These are phyloP conservation scores for Chondrosia reniformis DNA, from an alignment of 37 sponge, comb jelly and placozoan genomes.

Conservation along the genomic window DNA sequence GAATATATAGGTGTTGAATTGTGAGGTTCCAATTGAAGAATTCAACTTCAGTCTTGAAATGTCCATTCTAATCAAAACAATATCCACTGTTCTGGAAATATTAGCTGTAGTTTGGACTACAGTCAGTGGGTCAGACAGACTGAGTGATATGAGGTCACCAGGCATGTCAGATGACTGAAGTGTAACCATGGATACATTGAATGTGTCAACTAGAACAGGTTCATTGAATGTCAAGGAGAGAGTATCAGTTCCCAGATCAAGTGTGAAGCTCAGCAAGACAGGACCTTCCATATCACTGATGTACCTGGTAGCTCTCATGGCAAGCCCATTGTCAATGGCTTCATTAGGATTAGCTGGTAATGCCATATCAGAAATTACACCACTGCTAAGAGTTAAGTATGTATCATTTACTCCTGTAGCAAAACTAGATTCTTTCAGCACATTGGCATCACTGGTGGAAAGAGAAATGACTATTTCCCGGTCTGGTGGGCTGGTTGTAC, in stretches of 20 bases:
- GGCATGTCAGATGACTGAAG: constrained; percentile 26
- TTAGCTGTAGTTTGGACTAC: constrained; percentile 1
- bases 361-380: constrained; percentile 66
- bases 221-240: constrained; percentile 74
- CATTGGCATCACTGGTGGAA: constrained; percentile 39
- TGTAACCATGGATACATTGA: constrained; percentile 36
- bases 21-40: constrained; percentile 13
- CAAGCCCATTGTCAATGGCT: constrained; percentile 36
- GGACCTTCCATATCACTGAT: constrained; percentile 65
- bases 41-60: constrained; percentile 42
- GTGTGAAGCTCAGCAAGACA: constrained; percentile 27
- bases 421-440: constrained; percentile 39
- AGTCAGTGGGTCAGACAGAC: constrained; percentile 30
- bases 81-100: background rate
- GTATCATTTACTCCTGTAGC: constrained; percentile 52
- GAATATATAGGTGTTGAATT: constrained; percentile 22
- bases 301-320: constrained; percentile 24
- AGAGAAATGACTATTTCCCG: constrained; percentile 55
- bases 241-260: constrained; percentile 56
- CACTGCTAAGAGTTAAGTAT: constrained; percentile 44
- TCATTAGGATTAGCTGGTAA: constrained; percentile 50
- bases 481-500: constrained; percentile 22
- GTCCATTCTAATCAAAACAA: constrained; percentile 37
- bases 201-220: constrained; percentile 57
- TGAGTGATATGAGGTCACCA: background rate